phyloP scores from a whole-genome alignment of 2,888 invertebrate species.

The Shargacucullia verbasci region DNA sequence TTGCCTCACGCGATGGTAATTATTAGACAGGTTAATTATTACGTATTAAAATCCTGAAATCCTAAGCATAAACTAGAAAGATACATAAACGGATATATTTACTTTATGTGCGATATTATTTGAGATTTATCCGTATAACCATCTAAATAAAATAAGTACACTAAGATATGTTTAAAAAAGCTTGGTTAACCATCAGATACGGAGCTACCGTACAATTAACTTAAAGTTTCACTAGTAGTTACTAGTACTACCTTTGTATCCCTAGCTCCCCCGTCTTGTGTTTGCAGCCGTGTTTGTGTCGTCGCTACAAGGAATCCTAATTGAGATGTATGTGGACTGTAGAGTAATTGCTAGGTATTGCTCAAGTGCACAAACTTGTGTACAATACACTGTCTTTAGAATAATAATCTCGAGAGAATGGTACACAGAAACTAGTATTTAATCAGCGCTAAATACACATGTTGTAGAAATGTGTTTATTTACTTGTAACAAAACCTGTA shows the following conservation, averaged over 20 bases:
- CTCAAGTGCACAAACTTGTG: constrained; percentile 7
- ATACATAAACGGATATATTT: too few species aligned
- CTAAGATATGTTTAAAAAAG: too few species aligned
- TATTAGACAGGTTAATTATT: too few species aligned
- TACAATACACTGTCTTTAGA: constrained; percentile 3
- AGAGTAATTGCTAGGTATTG: constrained; percentile 23
- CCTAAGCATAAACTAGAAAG: too few species aligned
- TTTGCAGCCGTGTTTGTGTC: constrained; percentile 32
- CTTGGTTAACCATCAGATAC: too few species aligned
- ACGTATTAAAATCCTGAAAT: too few species aligned
- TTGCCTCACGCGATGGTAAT: too few species aligned
- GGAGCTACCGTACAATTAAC: neutral
- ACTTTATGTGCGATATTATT: too few species aligned
- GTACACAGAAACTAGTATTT: neutral
- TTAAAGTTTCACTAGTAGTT: constrained; percentile 2
- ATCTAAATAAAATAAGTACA: too few species aligned
- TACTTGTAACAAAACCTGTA: neutral
- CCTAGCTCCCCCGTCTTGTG: constrained; percentile 41
- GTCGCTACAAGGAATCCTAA: constrained; percentile 37
- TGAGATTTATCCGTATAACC: too few species aligned
- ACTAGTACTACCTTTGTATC: constrained; percentile 14
- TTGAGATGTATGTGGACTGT: constrained; percentile 36
- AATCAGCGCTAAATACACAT: neutral
- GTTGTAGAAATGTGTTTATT: constrained; percentile 4
- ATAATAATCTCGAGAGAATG: constrained; percentile 5